These are phyloP conservation scores for Oceanodroma tethys DNA, from an alignment of 2,113 vertebrate genomes.

Conservation along the genomic window DNA sequence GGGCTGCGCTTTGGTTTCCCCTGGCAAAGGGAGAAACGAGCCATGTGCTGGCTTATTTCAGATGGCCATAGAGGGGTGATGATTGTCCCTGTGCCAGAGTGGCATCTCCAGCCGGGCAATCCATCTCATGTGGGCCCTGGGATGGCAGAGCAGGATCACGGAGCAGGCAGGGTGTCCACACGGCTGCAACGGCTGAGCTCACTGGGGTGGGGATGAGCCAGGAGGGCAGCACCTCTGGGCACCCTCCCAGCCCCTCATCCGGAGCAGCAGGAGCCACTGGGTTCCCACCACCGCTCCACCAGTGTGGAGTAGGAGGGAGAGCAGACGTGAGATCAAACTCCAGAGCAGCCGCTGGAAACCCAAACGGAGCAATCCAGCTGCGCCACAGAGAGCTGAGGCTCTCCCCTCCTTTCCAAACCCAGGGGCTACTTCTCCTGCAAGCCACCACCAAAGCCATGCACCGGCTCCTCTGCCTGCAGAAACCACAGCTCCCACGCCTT, in stretches of 20 bases:
- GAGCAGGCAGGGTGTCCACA: neutral
- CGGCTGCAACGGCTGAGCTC: neutral
- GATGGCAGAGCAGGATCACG: neutral
- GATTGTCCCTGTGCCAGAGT: neutral
- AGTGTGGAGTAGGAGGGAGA: neutral
- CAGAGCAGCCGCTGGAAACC: neutral
- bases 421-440: neutral
- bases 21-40: neutral
- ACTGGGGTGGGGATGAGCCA: neutral
- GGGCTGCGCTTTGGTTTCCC: neutral
- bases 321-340: neutral
- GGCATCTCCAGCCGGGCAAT: neutral
- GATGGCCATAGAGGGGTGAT: neutral
- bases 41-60: neutral
- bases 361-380: neutral
- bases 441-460: neutral
- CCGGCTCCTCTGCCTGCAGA: neutral
- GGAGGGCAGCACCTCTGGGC: neutral
- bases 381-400: neutral
- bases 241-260: neutral
- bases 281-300: neutral
- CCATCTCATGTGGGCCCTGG: rapidly evolving
- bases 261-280: neutral
- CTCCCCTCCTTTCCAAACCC: neutral
- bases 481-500: neutral